These are phyloP conservation scores for Melolontha melolontha DNA, from an alignment of 2,888 invertebrate species.

Conservation along the genomic window DNA sequence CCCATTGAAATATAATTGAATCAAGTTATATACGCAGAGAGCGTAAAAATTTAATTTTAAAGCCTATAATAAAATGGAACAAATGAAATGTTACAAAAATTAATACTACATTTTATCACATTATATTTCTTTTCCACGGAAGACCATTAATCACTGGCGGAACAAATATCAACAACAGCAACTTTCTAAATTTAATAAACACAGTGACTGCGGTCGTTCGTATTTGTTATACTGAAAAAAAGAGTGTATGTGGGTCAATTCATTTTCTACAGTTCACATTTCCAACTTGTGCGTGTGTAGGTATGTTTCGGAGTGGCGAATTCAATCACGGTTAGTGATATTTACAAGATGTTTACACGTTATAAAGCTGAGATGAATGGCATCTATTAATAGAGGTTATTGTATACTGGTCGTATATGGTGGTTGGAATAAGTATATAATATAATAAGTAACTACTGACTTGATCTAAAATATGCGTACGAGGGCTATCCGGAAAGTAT, in stretches of 20 bases:
- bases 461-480: too few species aligned
- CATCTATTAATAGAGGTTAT: too few species aligned
- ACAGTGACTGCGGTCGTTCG: not conserved
- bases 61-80: too few species aligned
- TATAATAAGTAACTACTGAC: too few species aligned
- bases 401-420: too few species aligned
- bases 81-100: conserved; percentile 9
- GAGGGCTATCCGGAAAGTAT: too few species aligned
- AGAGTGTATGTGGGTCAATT: conserved; percentile 21
- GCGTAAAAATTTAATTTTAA: too few species aligned
- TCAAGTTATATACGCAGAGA: too few species aligned
- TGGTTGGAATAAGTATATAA: too few species aligned
- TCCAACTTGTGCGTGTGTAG: conserved; percentile 8
- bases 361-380: too few species aligned
- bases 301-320: not conserved
- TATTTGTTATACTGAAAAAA: conserved; percentile 9
- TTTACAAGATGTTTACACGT: too few species aligned
- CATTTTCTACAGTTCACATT: conserved; percentile 8
- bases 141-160: conserved; percentile 21
- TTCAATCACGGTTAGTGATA: not conserved
- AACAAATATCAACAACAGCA: conserved; percentile 21
- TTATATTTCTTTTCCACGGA: conserved; percentile 5
- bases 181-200: conserved; percentile 35
- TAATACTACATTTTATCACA: conserved; percentile 8
- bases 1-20: too few species aligned